A percentile compares a stretch with the other conserved stretches of the same genome.
phyloP scores from a whole-genome alignment of 1,140 invertebrate genomes.

The Conopomorpha cramerella region DNA sequence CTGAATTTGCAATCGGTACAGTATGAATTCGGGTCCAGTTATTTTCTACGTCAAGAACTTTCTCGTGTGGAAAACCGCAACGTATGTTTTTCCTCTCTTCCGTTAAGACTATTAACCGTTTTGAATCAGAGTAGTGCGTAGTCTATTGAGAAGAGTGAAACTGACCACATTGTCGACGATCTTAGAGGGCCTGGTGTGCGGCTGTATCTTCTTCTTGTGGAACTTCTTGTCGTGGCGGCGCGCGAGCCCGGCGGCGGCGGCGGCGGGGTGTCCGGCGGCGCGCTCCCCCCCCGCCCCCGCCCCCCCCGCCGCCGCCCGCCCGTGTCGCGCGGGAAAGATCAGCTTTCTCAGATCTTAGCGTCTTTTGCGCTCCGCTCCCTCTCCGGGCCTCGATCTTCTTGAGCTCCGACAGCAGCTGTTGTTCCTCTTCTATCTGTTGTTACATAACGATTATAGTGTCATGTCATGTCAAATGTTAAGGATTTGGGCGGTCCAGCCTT shows the following conservation, averaged over 20 bases:
- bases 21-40: no score
- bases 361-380: constrained; percentile 95
- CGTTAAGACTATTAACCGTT: no score
- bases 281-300: no score
- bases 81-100: no score
- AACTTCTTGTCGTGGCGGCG: constrained; percentile 70
- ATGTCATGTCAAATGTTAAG: no score
- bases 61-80: no score
- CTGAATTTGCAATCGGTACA: no score
- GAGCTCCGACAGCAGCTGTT: constrained; percentile 86
- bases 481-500: no score
- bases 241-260: constrained; percentile 64
- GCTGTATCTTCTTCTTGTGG: constrained; percentile 71
- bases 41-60: no score
- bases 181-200: constrained; percentile 74
- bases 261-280: constrained; percentile 43
- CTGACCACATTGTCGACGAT: constrained; percentile 73
- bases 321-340: constrained; percentile 90
- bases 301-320: constrained; percentile 13
- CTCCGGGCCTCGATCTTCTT: constrained; percentile 97
- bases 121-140: no score
- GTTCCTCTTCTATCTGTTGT: constrained; percentile 96
- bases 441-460: no score
- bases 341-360: constrained; percentile 97
- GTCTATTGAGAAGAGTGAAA: no score